phyloP scores from a whole-genome alignment of 2,113 vertebrate genomes.

The Oreochromis tanganicae region DNA sequence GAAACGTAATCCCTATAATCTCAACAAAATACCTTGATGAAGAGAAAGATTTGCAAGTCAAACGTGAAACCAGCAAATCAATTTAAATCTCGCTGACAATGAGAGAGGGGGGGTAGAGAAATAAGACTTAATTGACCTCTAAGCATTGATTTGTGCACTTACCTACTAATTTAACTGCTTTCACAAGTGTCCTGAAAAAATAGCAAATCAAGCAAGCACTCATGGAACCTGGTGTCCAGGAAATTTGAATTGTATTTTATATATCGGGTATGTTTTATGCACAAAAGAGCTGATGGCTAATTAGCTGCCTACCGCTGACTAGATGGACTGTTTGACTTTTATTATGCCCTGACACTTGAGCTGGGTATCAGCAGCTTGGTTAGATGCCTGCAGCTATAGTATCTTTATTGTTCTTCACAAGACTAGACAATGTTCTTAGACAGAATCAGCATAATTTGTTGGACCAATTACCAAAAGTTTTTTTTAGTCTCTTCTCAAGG shows the following conservation, averaged over 20 bases:
- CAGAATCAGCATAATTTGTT: neutral
- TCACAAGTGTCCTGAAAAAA: neutral
- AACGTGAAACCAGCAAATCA: conserved; percentile 48
- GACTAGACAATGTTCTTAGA: neutral
- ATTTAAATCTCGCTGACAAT: conserved; percentile 36
- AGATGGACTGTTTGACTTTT: neutral
- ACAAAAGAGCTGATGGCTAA: neutral
- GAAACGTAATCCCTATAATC: conserved; percentile 64
- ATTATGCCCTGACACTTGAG: neutral
- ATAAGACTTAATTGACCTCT: neutral
- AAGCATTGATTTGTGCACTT: neutral
- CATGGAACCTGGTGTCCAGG: neutral
- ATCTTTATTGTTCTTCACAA: neutral
- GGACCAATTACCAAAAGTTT: neutral
- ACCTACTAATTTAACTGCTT: neutral
- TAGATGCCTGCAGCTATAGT: neutral
- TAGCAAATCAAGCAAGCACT: neutral
- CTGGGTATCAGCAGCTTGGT: neutral
- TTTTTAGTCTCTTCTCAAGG: neutral
- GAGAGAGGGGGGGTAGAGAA: neutral
- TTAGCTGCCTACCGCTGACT: neutral
- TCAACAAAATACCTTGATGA: conserved; percentile 57
- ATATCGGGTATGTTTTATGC: neutral
- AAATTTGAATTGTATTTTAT: neutral
- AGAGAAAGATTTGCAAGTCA: conserved; percentile 63